phyloP scores from a whole-genome alignment of 2,888 invertebrate genomes.

The Pheosia gnoma region DNA sequence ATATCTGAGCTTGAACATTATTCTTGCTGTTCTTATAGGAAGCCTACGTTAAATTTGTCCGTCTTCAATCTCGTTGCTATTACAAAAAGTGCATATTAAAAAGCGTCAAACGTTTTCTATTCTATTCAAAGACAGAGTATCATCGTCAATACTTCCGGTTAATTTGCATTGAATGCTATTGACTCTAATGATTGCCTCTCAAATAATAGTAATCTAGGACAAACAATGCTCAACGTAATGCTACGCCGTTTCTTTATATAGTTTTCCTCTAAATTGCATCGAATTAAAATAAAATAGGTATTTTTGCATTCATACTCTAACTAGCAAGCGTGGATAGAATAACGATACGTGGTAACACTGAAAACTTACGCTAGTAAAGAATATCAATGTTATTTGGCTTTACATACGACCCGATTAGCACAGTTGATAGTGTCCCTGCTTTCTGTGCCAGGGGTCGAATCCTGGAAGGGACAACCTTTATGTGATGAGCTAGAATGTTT shows the following conservation, averaged over 20 bases:
- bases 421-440: no score
- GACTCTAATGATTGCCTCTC: constrained; percentile 46
- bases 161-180: constrained; percentile 69
- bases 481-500: no score
- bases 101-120: constrained; percentile 24
- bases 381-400: neutral
- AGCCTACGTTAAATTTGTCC: neutral
- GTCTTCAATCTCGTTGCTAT: neutral
- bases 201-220: constrained; percentile 34
- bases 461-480: no score
- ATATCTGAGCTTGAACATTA: neutral
- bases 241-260: constrained; percentile 43
- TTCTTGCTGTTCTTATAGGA: neutral
- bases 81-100: constrained; percentile 11
- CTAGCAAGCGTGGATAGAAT: neutral
- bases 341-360: neutral
- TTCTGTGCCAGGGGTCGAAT: no score
- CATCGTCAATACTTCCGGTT: constrained; percentile 55
- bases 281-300: neutral
- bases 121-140: constrained; percentile 32
- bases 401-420: no score
- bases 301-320: neutral
- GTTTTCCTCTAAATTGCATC: constrained; percentile 10
- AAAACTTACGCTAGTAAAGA: neutral
- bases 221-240: constrained; percentile 37